These are phyloP conservation scores for Eristalis tenax DNA, from an alignment of 2,888 invertebrate genomes.

Conservation along the genomic window DNA sequence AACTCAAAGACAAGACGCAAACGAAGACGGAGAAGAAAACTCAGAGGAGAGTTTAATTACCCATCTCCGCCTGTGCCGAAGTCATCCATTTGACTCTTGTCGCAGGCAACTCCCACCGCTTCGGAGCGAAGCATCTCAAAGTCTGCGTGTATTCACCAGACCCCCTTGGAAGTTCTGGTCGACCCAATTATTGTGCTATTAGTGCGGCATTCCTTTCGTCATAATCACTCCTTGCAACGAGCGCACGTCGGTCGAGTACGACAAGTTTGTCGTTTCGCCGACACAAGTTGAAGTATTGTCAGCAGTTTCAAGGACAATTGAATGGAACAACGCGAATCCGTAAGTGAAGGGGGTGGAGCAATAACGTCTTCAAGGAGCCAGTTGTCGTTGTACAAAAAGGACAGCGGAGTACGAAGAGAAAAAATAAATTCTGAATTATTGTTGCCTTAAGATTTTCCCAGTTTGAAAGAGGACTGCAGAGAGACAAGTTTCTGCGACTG, in stretches of 20 bases:
- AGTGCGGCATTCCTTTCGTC: slow-evolving; percentile 19
- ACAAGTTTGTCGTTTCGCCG: slow-evolving; percentile 52
- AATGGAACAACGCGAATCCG: slow-evolving; percentile 29
- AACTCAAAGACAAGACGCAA: slow-evolving; percentile 23
- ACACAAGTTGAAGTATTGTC: slow-evolving; percentile 57
- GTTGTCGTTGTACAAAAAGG: slow-evolving; percentile 14
- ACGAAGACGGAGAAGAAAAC: background rate
- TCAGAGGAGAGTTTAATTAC: slow-evolving; percentile 40
- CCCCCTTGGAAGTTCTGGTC: slow-evolving; percentile 31
- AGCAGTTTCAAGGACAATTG: slow-evolving; percentile 68
- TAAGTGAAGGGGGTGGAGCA: background rate
- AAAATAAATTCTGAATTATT: background rate
- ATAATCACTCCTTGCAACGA: slow-evolving; percentile 51
- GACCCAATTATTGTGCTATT: slow-evolving; percentile 51
- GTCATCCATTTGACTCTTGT: slow-evolving; percentile 16
- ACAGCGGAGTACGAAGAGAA: background rate
- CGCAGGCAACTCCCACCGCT: background rate
- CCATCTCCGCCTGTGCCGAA: slow-evolving; percentile 21
- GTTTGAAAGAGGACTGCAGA: background rate
- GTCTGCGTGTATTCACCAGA: background rate
- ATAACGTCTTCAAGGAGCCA: slow-evolving; percentile 20
- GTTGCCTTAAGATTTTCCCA: background rate
- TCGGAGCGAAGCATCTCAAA: background rate
- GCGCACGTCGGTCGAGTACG: slow-evolving; percentile 35
- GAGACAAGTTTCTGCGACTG: background rate